Evolutionary conservation across 2,888 invertebrate genomes (phyloP), one percentile per base, ranked within the genome.

Genomic region (Lepidonotus clava): DNA sequence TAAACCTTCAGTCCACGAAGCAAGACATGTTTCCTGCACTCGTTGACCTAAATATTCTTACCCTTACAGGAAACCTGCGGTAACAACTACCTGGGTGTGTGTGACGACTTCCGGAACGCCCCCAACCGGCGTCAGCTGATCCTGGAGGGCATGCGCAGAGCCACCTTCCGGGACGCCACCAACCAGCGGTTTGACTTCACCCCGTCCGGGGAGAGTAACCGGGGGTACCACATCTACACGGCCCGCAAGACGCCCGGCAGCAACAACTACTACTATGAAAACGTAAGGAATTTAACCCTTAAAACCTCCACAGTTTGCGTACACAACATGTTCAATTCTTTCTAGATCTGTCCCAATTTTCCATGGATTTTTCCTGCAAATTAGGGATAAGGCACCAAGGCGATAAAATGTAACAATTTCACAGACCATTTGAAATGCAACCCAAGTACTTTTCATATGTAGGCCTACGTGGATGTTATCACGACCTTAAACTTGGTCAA

Each of bases 181-280:
- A 85, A 88, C 32, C 93, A 93, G 88, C 91, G 41, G 36, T 93
- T 93, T 87, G 91, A 88, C 86, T 93, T 89, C 88, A 91, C 91
- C 5, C 84, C 88, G 5, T 87, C 90, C 21, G 92, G 92, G 0
- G 92, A 93, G 86, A 93, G 93, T 89, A 90, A 90, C 87, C 88
- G 93, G 41, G 93, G 93, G 1, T 93, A 91, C 89, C 93, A 93
- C 83, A 88, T 93, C 34, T 93, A 92, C 88, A 88, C 90, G 0
- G 61, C 89, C 14, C 87, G 87, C 32, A 84, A 85, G 24, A 87
- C 67, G 14, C 83, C 11, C 4, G 28, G 28, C 18, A 84, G 84
- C 11, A 40, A 21, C 36, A 56, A 40, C n/a, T 91, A 91, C 86
- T 87, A 87, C 67, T 90, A 90, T 87, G 90, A 90, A 86, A 90